Percentiles rank a stretch among this genome's conserved stretches.
Evolutionary conservation across 2,113 vertebrate species (phyloP).

Genomic region (Diadophis punctatus): DNA sequence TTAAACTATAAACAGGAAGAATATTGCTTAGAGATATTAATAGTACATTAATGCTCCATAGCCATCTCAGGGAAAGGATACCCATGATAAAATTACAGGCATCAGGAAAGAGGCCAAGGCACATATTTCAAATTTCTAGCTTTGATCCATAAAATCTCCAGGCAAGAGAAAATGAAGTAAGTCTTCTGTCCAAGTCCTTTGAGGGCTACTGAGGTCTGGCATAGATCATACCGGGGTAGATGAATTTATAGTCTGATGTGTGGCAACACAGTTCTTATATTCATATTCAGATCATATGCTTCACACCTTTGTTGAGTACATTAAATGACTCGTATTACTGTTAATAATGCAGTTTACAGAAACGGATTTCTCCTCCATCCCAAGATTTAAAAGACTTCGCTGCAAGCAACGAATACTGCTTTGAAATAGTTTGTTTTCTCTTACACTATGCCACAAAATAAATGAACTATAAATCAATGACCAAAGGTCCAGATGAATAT

Average conservation of each 20-base stretch:
- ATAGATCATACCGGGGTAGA: neutral
- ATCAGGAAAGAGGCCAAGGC: neutral
- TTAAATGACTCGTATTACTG: neutral
- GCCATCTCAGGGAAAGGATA: neutral
- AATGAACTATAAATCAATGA: constrained; percentile 17
- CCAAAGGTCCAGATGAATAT: constrained; percentile 39
- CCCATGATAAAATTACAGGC: neutral
- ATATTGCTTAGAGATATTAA: constrained; percentile 22
- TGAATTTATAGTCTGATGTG: neutral
- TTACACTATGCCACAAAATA: neutral
- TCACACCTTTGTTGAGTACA: neutral
- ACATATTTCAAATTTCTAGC: neutral
- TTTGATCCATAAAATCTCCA: neutral
- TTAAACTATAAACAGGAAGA: neutral
- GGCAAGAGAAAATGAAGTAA: neutral
- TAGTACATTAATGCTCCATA: neutral
- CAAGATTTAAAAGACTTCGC: neutral
- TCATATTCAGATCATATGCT: neutral
- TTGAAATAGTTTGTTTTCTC: neutral
- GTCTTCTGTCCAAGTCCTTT: neutral
- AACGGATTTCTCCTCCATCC: neutral
- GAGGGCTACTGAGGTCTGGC: neutral
- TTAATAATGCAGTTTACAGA: neutral
- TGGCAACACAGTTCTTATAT: neutral
- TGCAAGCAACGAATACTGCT: neutral